Evolutionary conservation across 2,888 invertebrate species (phyloP).

Genomic region (Nezara viridula): DNA sequence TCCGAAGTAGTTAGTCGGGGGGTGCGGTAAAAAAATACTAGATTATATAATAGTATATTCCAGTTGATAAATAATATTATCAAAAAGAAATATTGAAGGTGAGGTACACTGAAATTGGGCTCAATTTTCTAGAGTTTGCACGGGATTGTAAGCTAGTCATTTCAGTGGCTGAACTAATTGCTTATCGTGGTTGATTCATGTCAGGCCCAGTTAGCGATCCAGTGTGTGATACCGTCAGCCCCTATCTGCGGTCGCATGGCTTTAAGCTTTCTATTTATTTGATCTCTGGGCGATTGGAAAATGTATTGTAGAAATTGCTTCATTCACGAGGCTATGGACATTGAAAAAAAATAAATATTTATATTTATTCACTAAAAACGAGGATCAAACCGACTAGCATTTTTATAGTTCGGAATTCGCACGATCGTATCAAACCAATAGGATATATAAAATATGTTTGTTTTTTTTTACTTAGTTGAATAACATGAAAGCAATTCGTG

Average conservation of each 20-base stretch:
- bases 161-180: background rate
- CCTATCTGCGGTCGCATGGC: background rate
- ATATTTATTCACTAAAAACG: background rate
- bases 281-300: background rate
- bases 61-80: no score
- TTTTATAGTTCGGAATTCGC: no score
- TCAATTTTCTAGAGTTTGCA: background rate
- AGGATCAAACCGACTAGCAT: no score
- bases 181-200: background rate
- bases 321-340: background rate
- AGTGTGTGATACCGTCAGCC: background rate
- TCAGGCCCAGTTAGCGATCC: background rate
- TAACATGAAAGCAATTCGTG: no score
- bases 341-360: background rate
- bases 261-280: background rate
- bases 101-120: background rate
- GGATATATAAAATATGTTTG: no score
- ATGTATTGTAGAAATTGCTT: background rate
- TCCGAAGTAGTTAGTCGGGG: no score
- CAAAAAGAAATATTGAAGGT: background rate
- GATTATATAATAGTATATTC: no score
- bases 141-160: background rate
- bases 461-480: no score
- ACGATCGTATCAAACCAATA: no score
- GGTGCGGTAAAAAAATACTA: no score